Evolutionary conservation across 2,113 vertebrate species (phyloP).

Genomic region (Grammomys dolichurus): DNA sequence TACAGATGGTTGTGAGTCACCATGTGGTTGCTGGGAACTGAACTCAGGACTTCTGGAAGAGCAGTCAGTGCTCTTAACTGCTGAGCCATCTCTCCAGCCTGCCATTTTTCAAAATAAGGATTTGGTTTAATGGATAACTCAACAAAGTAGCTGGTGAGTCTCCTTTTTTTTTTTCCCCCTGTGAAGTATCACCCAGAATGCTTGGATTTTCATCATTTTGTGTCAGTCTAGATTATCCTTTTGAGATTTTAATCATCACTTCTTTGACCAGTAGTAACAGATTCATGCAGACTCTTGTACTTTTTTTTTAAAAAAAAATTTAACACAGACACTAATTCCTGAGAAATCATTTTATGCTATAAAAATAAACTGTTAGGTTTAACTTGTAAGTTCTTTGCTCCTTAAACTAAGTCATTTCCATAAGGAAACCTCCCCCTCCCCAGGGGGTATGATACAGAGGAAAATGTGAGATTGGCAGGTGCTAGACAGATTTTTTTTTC

Average conservation of each 20-base stretch:
- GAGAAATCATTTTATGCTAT: conserved; percentile 25
- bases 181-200: background rate
- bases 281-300: background rate
- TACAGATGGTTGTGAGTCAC: too few species aligned
- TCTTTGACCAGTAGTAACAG: background rate
- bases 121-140: conserved; percentile 17
- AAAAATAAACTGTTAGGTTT: background rate
- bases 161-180: background rate
- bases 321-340: background rate
- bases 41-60: too few species aligned
- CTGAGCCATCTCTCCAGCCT: too few species aligned
- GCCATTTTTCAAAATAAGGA: conserved; percentile 21
- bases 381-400: background rate
- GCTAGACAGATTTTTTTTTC: background rate
- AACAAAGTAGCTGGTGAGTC: background rate
- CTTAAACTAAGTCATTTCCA: background rate
- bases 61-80: too few species aligned
- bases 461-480: background rate
- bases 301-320: background rate
- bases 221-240: background rate
- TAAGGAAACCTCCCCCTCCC: background rate
- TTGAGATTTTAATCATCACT: background rate
- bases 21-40: too few species aligned
- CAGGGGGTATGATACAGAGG: background rate
- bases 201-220: background rate